Base-by-base conservation (phyloP, 2,888 invertebrate genomes). In the Autographa pulchrina region DNA sequence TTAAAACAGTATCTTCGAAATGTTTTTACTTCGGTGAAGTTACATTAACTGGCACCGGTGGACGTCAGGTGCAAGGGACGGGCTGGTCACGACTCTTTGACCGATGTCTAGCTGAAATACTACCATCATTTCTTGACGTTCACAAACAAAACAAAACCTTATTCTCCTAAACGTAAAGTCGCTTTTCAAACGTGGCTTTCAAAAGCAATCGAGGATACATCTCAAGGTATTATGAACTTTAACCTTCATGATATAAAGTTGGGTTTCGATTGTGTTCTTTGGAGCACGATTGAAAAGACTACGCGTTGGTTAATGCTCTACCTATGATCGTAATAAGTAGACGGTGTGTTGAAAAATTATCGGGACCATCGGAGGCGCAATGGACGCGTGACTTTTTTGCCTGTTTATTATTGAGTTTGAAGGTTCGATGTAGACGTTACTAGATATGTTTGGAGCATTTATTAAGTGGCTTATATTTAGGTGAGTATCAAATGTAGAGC, bases 331-430 rank as follows among this genome's bases (percentile, higher is more conserved):
- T 94, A 95, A 95, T 96, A 95, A 95, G 96, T 94, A 94, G 95
- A 95, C 92, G 94, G 94, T 94, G 94, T 94, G 96, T 95, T 95
- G 95, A 96, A 95, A 95, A 96, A 96, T 95, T 95, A 95, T 95
- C 95, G 93, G 93, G 90, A 89, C 93, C 91, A 95, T 95, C 95
- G 93, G 93, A 94, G 95, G 94, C 94, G 93, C 94, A 94, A 92
- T 94, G 93, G 92, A 92, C 92, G 93, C 92, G 91, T 91, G 91
- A 92, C 92, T 95, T 95, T 94, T 95, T 95, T 94, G 93, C 92
- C 92, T 93, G 92, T 94, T 94, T 94, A 92, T 86, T 93, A 92
- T 93, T 92, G 90, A 89, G 92, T 93, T 92, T 90, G 89, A 90
- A 86, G 86, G 77, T 87, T 32, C 65, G 91, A 90, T 79, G 16